Percentiles rank a stretch among this genome's conserved stretches.
Conservation (phyloP, 1,140 invertebrate species). For the Caenorhabditis inopinata region DNA sequence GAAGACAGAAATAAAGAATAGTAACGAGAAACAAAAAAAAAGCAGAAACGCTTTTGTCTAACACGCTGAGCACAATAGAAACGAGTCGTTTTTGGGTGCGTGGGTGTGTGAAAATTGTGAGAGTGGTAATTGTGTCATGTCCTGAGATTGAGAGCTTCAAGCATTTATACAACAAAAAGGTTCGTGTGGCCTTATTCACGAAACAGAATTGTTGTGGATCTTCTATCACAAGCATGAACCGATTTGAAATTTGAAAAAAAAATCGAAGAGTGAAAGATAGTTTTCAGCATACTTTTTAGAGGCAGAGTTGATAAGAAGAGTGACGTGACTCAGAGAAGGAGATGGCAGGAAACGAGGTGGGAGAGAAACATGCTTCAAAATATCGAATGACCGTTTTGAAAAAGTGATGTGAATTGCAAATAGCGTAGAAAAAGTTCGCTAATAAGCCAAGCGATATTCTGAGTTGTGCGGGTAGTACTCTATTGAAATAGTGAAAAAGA, state of each 20-base stretch:
- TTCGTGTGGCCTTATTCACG: neutral
- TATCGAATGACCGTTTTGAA: no score
- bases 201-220: no score
- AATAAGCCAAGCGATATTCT: no score
- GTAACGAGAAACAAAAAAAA: neutral
- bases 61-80: conserved; percentile 3
- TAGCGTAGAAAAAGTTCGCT: no score
- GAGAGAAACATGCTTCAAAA: no score
- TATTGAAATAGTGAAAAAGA: no score
- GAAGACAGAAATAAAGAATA: neutral
- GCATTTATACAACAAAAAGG: conserved; percentile 6
- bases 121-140: conserved; percentile 13
- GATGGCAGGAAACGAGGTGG: neutral
- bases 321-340: conserved; percentile 6
- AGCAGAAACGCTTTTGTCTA: neutral
- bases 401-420: no score
- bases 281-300: neutral
- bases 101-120: conserved; percentile 13
- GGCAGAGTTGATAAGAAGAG: conserved; percentile 17
- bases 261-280: no score
- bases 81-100: conserved; percentile 16
- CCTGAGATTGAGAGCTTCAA: neutral
- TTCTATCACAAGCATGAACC: no score
- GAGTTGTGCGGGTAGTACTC: no score
- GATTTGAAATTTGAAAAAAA: no score